Conservation (phyloP, 1,140 invertebrate genomes). For the Drosophila trapezifrons region DNA sequence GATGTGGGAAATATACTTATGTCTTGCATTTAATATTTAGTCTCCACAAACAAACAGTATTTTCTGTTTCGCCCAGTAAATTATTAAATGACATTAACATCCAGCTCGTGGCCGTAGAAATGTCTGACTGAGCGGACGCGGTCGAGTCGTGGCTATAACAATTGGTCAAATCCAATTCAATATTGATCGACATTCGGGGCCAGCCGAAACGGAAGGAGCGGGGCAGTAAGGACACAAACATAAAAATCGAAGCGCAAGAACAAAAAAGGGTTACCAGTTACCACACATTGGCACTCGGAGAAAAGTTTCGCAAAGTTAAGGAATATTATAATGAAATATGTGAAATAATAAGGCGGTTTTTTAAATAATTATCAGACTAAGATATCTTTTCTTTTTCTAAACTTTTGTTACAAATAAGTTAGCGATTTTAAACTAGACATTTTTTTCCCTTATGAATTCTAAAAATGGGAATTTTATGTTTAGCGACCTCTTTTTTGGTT, state of each 20-base stretch:
- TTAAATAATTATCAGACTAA: no score
- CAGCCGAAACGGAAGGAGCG: constrained; percentile 11
- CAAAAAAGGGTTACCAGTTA: constrained; percentile 57
- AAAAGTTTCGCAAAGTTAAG: neutral
- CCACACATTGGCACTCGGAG: constrained; percentile 3
- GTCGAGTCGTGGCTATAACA: constrained; percentile 27
- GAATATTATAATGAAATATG: no score
- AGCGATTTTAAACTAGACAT: no score
- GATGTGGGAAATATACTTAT: neutral
- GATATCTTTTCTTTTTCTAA: no score
- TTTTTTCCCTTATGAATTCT: no score
- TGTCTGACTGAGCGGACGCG: constrained; percentile 6
- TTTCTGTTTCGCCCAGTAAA: constrained; percentile 41
- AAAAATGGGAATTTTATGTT: no score
- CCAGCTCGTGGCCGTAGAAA: constrained; percentile 23
- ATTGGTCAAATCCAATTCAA: constrained; percentile 74
- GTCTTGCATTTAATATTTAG: constrained; percentile 35
- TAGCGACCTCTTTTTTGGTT: no score
- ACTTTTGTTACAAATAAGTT: no score
- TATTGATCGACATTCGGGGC: constrained; percentile 63
- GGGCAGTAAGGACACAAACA: constrained; percentile 47
- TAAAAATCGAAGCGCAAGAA: constrained; percentile 50
- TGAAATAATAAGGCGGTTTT: no score
- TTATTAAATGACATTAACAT: constrained; percentile 68
- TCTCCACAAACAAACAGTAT: constrained; percentile 13